A percentile compares a stretch with the other conserved stretches of the same genome.
Conservation (phyloP, 2,113 vertebrate genomes). For the Cheirogaleus medius region DNA sequence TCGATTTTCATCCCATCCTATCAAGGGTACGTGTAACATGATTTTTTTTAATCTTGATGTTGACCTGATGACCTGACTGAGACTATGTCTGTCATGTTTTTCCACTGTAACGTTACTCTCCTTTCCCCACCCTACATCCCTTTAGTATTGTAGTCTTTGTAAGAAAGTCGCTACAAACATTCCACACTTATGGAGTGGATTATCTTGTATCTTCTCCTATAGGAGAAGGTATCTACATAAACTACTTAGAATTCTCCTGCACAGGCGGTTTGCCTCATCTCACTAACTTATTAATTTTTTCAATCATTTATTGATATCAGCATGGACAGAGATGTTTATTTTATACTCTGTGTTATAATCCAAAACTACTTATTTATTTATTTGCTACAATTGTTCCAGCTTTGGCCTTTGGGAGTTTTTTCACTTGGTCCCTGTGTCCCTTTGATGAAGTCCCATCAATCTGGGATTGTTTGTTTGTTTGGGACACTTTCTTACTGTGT, state of each 20-base stretch:
- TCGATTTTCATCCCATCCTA: not conserved
- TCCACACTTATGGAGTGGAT: not conserved
- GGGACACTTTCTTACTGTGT: not conserved
- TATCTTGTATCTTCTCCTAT: not conserved
- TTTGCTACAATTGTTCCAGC: not conserved
- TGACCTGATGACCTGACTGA: not conserved
- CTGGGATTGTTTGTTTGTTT: not conserved
- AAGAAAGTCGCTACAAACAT: not conserved
- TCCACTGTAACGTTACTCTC: not conserved
- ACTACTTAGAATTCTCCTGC: not conserved
- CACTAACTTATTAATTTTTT: not conserved
- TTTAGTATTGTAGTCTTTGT: not conserved
- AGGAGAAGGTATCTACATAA: not conserved
- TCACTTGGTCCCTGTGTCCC: not conserved
- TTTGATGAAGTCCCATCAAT: not conserved
- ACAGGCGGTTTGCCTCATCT: not conserved
- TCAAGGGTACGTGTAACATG: not conserved
- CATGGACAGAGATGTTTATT: not conserved
- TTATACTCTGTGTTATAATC: not conserved
- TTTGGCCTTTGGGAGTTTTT: not conserved
- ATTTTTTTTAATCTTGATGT: not conserved
- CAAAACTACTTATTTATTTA: not conserved
- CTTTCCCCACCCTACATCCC: not conserved
- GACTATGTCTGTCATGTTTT: not conserved
- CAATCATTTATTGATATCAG: not conserved